A percentile compares a stretch with the other conserved stretches of the same genome.
Evolutionary conservation across 2,113 vertebrate species (phyloP).

Genomic region (Leucoraja erinaceus): DNA sequence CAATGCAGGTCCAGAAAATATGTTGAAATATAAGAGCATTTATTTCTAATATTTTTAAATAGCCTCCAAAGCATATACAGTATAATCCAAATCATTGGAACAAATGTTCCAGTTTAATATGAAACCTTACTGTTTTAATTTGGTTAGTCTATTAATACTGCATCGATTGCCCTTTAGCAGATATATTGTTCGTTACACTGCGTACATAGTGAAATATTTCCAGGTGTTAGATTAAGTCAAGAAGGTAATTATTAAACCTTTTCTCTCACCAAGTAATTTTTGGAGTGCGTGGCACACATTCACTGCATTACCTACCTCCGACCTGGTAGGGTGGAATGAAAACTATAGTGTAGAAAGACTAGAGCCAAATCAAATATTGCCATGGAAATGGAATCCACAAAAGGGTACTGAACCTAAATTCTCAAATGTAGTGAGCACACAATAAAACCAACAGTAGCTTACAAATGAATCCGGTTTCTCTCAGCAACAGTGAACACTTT

Average conservation of each 20-base stretch:
- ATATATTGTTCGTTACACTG: background rate
- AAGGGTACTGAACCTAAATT: background rate
- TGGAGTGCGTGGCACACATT: background rate
- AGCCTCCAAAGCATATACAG: background rate
- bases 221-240: background rate
- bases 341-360: background rate
- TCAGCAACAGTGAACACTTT: background rate
- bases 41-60: background rate
- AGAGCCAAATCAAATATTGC: background rate
- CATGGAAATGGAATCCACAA: background rate
- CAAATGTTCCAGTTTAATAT: background rate
- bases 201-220: background rate
- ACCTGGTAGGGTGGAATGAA: background rate
- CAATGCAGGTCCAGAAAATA: background rate
- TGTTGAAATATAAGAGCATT: background rate
- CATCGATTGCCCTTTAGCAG: background rate
- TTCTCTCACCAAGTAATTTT: background rate
- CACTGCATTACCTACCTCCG: background rate
- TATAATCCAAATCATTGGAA: background rate
- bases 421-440: background rate
- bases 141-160: background rate
- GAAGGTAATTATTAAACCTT: background rate
- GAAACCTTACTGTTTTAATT: background rate
- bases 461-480: background rate
- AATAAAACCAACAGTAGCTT: background rate